phyloP scores from a whole-genome alignment of 2,113 vertebrate genomes.

The Thinocorus orbignyianus region DNA sequence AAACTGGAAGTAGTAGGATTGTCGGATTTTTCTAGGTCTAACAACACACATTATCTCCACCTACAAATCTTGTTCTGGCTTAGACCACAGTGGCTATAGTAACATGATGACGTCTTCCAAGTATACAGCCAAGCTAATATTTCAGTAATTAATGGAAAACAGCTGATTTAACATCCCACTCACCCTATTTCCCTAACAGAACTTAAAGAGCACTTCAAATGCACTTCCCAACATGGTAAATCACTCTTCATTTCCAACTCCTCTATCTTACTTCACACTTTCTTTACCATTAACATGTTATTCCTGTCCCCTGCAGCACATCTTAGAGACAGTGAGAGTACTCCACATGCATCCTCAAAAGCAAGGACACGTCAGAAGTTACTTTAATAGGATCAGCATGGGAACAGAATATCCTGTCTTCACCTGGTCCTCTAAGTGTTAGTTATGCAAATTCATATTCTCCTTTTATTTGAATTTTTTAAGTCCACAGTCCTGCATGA shows the following conservation, averaged over 20 bases:
- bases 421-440: background rate
- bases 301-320: background rate
- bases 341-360: background rate
- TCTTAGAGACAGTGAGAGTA: background rate
- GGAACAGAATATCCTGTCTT: background rate
- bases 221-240: background rate
- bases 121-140: background rate
- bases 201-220: background rate
- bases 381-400: background rate
- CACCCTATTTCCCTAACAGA: background rate
- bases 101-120: background rate
- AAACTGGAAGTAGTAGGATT: background rate
- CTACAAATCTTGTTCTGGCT: background rate
- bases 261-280: background rate
- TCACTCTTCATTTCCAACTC: background rate
- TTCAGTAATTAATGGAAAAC: background rate
- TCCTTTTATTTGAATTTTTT: background rate
- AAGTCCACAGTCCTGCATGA: background rate
- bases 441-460: background rate
- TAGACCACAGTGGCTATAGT: background rate
- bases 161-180: background rate
- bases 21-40: background rate
- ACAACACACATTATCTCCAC: background rate
- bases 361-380: background rate
- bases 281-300: background rate